Evolutionary conservation across 2,888 invertebrate genomes (phyloP), one percentile per base, ranked within the genome.

Genomic region (Cryptocephalus moraei): DNA sequence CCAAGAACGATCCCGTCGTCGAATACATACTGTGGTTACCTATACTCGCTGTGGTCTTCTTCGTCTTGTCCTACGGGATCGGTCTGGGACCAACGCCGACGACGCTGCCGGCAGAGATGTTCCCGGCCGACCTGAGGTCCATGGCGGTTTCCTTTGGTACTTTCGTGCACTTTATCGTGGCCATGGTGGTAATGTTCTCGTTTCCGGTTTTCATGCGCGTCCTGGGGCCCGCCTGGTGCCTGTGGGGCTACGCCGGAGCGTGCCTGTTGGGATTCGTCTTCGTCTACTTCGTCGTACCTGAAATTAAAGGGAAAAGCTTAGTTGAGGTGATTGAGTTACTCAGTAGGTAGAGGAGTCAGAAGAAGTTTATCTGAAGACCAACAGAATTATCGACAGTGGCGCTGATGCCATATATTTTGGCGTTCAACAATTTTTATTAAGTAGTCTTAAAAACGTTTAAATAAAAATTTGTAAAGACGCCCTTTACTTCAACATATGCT

Each of bases 21-120:
- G 12, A 12, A 2, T 11, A 12, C 36, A 72, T 86, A 38, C 67
- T 75, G 0, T 86, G 84, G 80, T 65, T 89, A 36, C 89, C 89
- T 0, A 75, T 89, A 2, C 12, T 36, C n/a, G 12, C 11, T 6
- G 6, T 36, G n/a, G 3, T 36, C 3, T 6, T 36, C 11, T 36
- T 4, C 36, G 12, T 36, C 3, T 2, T 36, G 36, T n/a, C 36
- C 36, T 36, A 36, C 36, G 36, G 11, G n/a, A 12, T 36, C 2
- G 36, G 36, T 6, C 36, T 36, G 36, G 36, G 36, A 4, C 4
- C 12, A 2, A 36, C 12, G 12, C 36, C 36, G 36, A 36, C 6
- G n/a, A 11, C 36, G 11, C n/a, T 36, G 6, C n/a, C 12, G 4
- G 36, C 11, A 4, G 36, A 36, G 36, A 11, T 36, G 36, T 36